Evolutionary conservation across 2,113 vertebrate genomes (phyloP).

Genomic region (Embiotoca jacksoni): DNA sequence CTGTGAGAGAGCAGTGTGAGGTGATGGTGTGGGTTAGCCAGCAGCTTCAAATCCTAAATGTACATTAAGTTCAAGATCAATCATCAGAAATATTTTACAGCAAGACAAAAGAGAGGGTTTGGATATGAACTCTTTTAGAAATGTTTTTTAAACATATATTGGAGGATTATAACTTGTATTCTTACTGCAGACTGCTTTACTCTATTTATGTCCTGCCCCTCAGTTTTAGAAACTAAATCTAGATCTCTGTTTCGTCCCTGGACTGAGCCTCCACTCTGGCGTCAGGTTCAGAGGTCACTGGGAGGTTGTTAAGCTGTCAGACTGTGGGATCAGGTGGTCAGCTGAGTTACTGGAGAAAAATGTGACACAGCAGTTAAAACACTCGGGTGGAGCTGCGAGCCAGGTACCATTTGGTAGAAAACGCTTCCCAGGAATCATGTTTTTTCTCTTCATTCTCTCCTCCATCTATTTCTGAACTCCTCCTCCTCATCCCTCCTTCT

Average conservation of each 20-base stretch:
- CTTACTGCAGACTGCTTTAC: too few relatives aligned
- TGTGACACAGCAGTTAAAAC: slow-evolving; percentile 33
- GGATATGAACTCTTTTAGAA: too few relatives aligned
- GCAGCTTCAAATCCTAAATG: too few relatives aligned
- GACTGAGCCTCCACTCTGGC: not conserved
- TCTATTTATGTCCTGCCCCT: too few relatives aligned
- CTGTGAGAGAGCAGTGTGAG: too few relatives aligned
- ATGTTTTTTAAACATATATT: too few relatives aligned
- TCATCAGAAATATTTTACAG: too few relatives aligned
- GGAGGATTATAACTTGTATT: too few relatives aligned
- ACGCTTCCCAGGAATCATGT: not conserved
- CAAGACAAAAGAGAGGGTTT: too few relatives aligned
- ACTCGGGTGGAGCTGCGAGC: slow-evolving; percentile 4
- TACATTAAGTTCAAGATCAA: too few relatives aligned
- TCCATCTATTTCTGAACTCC: not conserved
- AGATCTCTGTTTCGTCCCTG: not conserved
- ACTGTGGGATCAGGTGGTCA: slow-evolving; percentile 16
- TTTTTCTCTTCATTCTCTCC: not conserved
- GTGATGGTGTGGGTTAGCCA: too few relatives aligned
- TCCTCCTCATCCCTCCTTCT: not conserved
- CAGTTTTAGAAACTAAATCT: not conserved
- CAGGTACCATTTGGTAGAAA: slow-evolving; percentile 16
- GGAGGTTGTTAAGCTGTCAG: not conserved
- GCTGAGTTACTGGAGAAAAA: slow-evolving; percentile 18
- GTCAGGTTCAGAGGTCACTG: not conserved